phyloP scores from a whole-genome alignment of 1,140 invertebrate species.

The Forficula auricularia region DNA sequence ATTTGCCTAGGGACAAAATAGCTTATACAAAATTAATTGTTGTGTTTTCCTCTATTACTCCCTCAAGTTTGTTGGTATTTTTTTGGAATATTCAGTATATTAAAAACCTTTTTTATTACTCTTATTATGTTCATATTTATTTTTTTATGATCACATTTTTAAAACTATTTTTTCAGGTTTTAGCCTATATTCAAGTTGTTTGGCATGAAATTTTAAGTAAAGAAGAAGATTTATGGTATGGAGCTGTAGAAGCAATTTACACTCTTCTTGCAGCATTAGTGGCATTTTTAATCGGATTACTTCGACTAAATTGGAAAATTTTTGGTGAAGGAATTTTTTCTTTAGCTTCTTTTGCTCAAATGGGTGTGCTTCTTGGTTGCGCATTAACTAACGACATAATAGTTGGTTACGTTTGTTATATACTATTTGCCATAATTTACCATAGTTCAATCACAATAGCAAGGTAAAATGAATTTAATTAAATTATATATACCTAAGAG shows the following conservation, averaged over 20 bases:
- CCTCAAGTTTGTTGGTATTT: no score
- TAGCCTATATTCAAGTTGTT: conserved; percentile 32
- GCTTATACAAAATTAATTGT: no score
- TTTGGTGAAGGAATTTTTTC: conserved; percentile 35
- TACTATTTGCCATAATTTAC: conserved; percentile 57
- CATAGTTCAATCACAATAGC: conserved; percentile 70
- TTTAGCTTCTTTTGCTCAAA: conserved; percentile 41
- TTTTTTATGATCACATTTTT: no score
- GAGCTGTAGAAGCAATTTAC: conserved; percentile 29
- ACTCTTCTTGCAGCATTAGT: conserved; percentile 28
- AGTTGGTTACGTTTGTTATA: conserved; percentile 54
- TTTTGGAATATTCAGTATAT: no score
- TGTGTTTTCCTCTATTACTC: no score
- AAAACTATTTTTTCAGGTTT: conserved; percentile 26
- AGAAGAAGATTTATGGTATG: conserved; percentile 27
- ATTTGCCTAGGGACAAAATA: no score
- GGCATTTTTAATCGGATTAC: conserved; percentile 29
- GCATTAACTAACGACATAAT: conserved; percentile 43
- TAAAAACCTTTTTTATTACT: no score
- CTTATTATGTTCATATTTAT: no score
- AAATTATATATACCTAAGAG: conserved; percentile 9
- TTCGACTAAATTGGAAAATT: conserved; percentile 35
- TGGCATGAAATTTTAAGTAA: conserved; percentile 25
- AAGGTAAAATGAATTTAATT: conserved; percentile 37
- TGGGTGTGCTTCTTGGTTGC: conserved; percentile 38